A percentile compares a stretch with the other conserved stretches of the same genome.
These are phyloP conservation scores for Zaprionus inermis DNA, from an alignment of 1,140 invertebrate species.

Conservation along the genomic window DNA sequence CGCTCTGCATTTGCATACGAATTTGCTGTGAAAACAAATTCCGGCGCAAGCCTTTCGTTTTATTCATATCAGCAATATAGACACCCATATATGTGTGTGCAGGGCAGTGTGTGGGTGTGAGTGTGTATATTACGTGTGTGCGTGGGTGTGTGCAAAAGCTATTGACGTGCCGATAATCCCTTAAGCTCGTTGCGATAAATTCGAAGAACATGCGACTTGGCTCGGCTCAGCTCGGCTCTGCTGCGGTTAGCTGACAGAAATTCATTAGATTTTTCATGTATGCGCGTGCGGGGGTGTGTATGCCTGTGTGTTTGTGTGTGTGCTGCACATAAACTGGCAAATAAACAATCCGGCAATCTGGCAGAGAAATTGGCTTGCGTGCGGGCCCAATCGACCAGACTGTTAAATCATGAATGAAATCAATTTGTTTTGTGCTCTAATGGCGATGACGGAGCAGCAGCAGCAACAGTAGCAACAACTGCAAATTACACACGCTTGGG, in stretches of 20 bases:
- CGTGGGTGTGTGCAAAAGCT: conserved; percentile 29
- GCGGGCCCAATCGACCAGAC: conserved; percentile 51
- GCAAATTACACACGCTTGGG: conserved; percentile 49
- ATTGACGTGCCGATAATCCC: conserved; percentile 60
- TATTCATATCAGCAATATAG: conserved; percentile 9
- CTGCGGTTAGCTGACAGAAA: conserved; percentile 47
- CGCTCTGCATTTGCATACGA: conserved; percentile 31
- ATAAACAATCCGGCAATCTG: conserved; percentile 39
- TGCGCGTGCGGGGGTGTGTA: background rate
- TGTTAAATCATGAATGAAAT: conserved; percentile 71
- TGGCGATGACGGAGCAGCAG: conserved; percentile 31
- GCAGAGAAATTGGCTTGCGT: conserved; percentile 65
- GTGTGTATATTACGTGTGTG: conserved; percentile 15
- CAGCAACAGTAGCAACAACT: conserved; percentile 8
- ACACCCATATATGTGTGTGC: background rate
- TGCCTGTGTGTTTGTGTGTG: background rate
- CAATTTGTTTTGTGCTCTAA: conserved; percentile 63
- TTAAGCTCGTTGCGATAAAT: conserved; percentile 61
- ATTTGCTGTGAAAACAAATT: conserved; percentile 43
- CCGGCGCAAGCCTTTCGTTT: conserved; percentile 28
- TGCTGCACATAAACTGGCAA: conserved; percentile 42
- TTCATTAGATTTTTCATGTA: conserved; percentile 35
- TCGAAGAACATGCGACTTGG: background rate
- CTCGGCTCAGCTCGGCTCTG: background rate
- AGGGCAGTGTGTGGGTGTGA: background rate